Evolutionary conservation across 2,113 vertebrate species (phyloP).

Genomic region (Periophthalmodon schlosseri): DNA sequence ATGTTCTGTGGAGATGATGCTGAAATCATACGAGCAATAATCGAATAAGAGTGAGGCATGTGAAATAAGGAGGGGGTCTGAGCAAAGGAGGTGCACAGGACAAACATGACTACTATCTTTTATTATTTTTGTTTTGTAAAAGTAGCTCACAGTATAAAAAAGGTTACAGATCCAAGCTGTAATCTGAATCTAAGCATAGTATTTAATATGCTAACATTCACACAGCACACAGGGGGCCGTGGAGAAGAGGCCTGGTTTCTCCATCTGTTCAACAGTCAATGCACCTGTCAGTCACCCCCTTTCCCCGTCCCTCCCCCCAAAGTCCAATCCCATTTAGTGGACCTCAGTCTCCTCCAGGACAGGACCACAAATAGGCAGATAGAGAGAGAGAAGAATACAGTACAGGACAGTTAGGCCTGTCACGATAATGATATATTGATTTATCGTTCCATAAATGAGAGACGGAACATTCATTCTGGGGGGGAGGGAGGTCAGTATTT

Average conservation of each 20-base stretch:
- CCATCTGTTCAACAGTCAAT: conserved; percentile 6
- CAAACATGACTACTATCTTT: conserved; percentile 27
- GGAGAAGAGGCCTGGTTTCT: conserved; percentile 31
- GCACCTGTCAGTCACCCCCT: conserved; percentile 34
- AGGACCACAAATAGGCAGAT: neutral
- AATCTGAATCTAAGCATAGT: too few species aligned
- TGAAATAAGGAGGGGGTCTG: conserved; percentile 41
- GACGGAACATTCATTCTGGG: too few species aligned
- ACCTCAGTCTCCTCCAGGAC: neutral
- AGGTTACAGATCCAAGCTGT: too few species aligned
- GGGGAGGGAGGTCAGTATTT: too few species aligned
- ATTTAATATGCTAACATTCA: neutral
- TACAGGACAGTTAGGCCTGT: neutral
- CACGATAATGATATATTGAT: too few species aligned
- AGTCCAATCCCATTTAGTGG: conserved; percentile 26
- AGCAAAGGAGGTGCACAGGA: conserved; percentile 37
- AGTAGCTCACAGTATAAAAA: too few species aligned
- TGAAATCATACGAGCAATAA: conserved; percentile 53
- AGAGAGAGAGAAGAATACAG: neutral
- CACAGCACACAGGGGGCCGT: conserved; percentile 23
- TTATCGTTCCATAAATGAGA: too few species aligned
- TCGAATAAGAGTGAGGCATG: conserved; percentile 58
- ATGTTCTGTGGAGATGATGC: conserved; percentile 36
- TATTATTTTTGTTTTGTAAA: too few species aligned
- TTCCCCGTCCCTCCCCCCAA: neutral